Percentiles rank a stretch among this genome's conserved stretches.
phyloP scores from a whole-genome alignment of 2,113 vertebrate species.

The Strix aluco region DNA sequence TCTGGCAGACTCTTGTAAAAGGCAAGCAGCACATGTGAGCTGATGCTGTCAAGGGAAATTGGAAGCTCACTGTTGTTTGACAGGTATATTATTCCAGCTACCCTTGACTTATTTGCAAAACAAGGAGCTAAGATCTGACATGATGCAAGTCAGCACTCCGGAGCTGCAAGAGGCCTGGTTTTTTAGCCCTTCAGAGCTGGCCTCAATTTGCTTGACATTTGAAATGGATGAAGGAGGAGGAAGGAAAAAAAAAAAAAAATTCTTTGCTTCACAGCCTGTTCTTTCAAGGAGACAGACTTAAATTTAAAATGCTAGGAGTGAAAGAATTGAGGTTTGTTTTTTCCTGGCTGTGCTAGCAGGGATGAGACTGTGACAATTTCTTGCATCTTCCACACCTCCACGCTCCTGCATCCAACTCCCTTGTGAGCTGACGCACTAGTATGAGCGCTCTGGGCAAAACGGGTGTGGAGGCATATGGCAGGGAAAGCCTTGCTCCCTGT shows the following conservation, averaged over 20 bases:
- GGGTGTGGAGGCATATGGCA: too few relatives aligned
- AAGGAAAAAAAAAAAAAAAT: neutral
- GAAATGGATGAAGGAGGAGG: neutral
- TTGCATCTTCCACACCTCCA: neutral
- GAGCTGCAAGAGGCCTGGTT: neutral
- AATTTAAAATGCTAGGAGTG: neutral
- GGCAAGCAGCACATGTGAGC: neutral
- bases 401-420: rapidly evolving
- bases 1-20: neutral
- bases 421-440: rapidly evolving
- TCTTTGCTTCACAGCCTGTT: neutral
- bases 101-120: constrained; percentile 70
- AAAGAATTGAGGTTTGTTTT: neutral
- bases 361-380: neutral
- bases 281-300: neutral
- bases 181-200: neutral
- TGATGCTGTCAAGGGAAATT: constrained; percentile 57
- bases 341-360: too few relatives aligned
- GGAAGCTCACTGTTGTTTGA: constrained; percentile 63
- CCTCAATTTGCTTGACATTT: neutral
- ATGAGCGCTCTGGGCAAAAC: rapidly evolving
- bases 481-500: neutral
- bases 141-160: neutral
- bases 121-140: neutral
- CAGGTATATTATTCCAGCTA: constrained; percentile 72